phyloP scores from a whole-genome alignment of 2,797 vertebrate genomes.

The Pyrocephalus nanus region DNA sequence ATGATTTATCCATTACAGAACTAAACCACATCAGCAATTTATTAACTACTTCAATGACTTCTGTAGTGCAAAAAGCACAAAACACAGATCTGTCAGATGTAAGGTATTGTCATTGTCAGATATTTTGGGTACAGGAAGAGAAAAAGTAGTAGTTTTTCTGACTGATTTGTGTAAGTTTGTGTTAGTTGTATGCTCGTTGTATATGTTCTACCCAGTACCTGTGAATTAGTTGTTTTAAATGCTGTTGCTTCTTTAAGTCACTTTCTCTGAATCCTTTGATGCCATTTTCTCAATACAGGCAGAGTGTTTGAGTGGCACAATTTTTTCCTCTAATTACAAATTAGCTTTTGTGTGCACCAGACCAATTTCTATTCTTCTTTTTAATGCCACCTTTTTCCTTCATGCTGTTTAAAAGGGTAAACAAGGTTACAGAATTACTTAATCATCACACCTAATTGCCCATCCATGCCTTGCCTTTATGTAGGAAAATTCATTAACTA shows the following conservation, averaged over 20 bases:
- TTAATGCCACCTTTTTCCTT: background rate
- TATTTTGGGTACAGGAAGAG: background rate
- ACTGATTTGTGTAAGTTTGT: background rate
- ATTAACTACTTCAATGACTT: background rate
- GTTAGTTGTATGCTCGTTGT: background rate
- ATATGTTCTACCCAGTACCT: background rate
- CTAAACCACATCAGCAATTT: background rate
- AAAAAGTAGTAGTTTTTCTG: background rate
- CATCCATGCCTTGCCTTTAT: background rate
- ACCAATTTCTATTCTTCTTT: background rate
- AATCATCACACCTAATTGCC: slow-evolving; percentile 7
- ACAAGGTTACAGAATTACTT: slow-evolving; percentile 17
- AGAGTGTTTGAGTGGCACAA: background rate
- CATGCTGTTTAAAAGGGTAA: background rate
- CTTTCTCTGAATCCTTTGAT: background rate
- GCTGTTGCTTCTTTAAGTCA: background rate
- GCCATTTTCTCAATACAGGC: background rate
- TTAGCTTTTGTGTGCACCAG: background rate
- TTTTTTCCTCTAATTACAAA: background rate
- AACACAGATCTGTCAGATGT: background rate
- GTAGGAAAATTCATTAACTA: background rate
- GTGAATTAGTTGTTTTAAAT: background rate
- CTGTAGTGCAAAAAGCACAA: slow-evolving; percentile 9
- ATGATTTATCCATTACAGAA: background rate
- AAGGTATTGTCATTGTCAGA: background rate